Base-by-base conservation (phyloP, 2,888 invertebrate genomes). In the Perizoma affinitatum region DNA sequence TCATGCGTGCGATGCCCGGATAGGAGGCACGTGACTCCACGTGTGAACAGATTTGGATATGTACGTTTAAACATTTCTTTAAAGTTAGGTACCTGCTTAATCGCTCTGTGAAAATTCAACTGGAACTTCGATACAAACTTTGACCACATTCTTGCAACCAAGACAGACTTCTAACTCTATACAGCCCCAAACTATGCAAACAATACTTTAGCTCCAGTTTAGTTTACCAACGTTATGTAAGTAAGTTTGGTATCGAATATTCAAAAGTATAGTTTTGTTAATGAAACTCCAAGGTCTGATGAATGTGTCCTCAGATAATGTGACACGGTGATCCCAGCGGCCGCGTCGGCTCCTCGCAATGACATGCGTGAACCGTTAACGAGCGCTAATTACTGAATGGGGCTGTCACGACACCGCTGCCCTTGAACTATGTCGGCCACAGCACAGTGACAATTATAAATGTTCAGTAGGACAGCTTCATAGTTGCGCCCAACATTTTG, bases 291-390 rank as follows among this genome's bases (percentile, higher is more conserved):
- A 53, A 58, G 53, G 53, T 53, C 58, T 6, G 41, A 5, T 6
- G 8, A 44, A 5, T 35, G 54, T 4, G 44, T 42, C 42, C 10
- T n/a, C 54, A 22, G 59, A 50, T 54, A 50, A 54, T 49, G 35
- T 50, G 44, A 45, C 48, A 22, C 44, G 49, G 54, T 43, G 35
- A 46, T 22, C 22, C 54, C 54, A 35, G 41, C 1, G n/a, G n/a
- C 40, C 22, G 10, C 38, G 49, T 35, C 54, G 38, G 54, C 51
- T 50, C 54, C 57, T 46, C 22, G 63, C 65, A 62, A 68, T 64
- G 68, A 67, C 68, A 66, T 65, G 67, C 67, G 63, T 44, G 40
- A 58, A 57, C 57, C 48, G 52, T 52, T 64, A 68, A 66, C 62
- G 60, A 66, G 61, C 60, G 56, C 54, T 68, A 68, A 68, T 68